These are phyloP conservation scores for Watsonalla cultraria DNA, from an alignment of 2,888 invertebrate species.

Conservation along the genomic window DNA sequence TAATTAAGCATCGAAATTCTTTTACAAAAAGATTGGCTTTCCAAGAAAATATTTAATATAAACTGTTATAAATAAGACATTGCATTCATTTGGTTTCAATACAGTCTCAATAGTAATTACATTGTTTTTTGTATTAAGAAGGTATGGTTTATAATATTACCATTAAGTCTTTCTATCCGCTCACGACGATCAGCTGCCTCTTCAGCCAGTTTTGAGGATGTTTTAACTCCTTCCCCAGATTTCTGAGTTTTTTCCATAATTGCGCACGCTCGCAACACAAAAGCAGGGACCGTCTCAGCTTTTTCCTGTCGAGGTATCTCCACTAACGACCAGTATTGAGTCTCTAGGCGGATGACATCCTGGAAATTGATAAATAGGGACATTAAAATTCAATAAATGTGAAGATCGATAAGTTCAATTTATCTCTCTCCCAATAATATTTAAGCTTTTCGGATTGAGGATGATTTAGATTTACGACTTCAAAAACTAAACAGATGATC, in stretches of 20 bases:
- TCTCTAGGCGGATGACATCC: slow-evolving; percentile 94
- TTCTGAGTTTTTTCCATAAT: slow-evolving; percentile 96
- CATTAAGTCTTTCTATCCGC: slow-evolving; percentile 91
- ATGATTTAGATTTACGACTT: not conserved
- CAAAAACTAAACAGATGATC: not conserved
- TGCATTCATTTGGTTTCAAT: not conserved
- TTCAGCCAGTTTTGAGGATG: slow-evolving; percentile 89
- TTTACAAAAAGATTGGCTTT: not conserved
- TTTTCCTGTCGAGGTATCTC: slow-evolving; percentile 96
- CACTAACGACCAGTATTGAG: slow-evolving; percentile 95
- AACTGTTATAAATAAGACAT: too few species aligned
- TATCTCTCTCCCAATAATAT: too few species aligned
- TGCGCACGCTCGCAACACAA: slow-evolving; percentile 92
- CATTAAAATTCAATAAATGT: not conserved
- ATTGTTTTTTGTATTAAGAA: too few species aligned
- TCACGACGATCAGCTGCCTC: slow-evolving; percentile 92
- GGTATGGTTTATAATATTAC: slow-evolving; percentile 62
- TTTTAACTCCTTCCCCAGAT: slow-evolving; percentile 92
- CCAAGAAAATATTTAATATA: not conserved
- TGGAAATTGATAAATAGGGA: slow-evolving; percentile 44
- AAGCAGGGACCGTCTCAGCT: slow-evolving; percentile 94
- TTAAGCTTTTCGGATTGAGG: not conserved
- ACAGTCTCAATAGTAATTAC: too few species aligned
- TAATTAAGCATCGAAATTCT: not conserved
- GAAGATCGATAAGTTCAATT: not conserved